A percentile compares a stretch with the other conserved stretches of the same genome.
phyloP scores from a whole-genome alignment of 2,888 invertebrate genomes.

The Andrena dorsata region DNA sequence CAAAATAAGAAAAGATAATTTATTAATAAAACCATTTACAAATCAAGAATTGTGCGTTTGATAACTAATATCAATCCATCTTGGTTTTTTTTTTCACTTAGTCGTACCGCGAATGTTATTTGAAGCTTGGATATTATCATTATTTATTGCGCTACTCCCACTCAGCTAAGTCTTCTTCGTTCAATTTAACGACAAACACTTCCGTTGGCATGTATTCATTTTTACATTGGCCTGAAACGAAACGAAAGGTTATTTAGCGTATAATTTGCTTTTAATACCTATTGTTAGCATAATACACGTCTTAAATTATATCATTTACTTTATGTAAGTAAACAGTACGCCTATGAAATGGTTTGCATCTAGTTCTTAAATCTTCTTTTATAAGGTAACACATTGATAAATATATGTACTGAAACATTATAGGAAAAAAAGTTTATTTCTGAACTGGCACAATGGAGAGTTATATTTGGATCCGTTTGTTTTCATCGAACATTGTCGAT shows the following conservation, averaged over 20 bases:
- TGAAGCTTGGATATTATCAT: neutral
- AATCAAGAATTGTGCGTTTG: constrained; percentile 75
- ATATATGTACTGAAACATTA: constrained; percentile 12
- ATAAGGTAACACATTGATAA: constrained; percentile 3
- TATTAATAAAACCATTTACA: constrained; percentile 85
- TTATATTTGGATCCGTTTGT: constrained; percentile 1
- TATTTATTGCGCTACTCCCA: constrained; percentile 28
- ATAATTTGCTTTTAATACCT: constrained; percentile 3
- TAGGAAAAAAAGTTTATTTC: constrained; percentile 3
- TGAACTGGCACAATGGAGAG: neutral
- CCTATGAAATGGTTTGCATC: constrained; percentile 6
- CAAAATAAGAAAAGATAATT: constrained; percentile 83
- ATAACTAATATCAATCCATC: constrained; percentile 53
- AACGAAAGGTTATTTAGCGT: neutral
- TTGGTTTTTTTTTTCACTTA: neutral
- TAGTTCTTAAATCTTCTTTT: constrained; percentile 3
- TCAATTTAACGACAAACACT: neutral
- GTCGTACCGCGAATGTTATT: neutral
- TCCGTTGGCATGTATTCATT: neutral
- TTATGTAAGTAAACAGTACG: neutral
- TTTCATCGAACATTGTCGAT: neutral
- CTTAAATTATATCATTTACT: constrained; percentile 9
- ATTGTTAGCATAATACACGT: constrained; percentile 2
- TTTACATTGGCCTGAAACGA: neutral
- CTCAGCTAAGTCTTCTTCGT: constrained; percentile 9